A percentile compares a stretch with the other conserved stretches of the same genome.
Evolutionary conservation across 2,888 invertebrate species (phyloP).

Genomic region (Malacosoma neustria): DNA sequence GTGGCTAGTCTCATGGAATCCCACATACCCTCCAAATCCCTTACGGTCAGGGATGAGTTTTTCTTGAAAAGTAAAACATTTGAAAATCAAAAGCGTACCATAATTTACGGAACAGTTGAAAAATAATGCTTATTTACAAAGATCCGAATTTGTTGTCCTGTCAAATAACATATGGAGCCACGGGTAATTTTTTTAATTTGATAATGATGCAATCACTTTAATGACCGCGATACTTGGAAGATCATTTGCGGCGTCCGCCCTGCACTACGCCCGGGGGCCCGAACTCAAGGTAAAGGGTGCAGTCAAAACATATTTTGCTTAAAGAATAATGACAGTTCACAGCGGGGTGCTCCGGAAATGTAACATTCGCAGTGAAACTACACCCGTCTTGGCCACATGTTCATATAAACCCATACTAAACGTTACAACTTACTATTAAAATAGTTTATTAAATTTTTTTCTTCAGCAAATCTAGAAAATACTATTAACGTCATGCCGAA

Average conservation of each 20-base stretch:
- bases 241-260: constrained; percentile 41
- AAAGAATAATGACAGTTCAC: constrained; percentile 64
- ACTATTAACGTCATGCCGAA: constrained; percentile 10
- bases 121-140: too few relatives aligned
- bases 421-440: background rate
- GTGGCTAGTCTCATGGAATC: too few relatives aligned
- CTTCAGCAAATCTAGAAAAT: background rate
- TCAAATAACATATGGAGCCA: constrained; percentile 28
- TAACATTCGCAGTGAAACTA: constrained; percentile 56
- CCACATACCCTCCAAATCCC: too few relatives aligned
- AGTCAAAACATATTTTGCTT: constrained; percentile 70
- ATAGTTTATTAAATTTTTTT: background rate
- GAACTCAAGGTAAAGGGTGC: constrained; percentile 43
- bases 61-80: too few relatives aligned
- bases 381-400: constrained; percentile 52
- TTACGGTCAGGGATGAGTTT: too few relatives aligned
- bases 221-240: constrained; percentile 25
- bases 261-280: constrained; percentile 8
- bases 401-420: constrained; percentile 7
- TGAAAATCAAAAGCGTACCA: too few relatives aligned
- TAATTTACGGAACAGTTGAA: too few relatives aligned
- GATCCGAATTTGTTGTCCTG: background rate
- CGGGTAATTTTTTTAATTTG: constrained; percentile 42
- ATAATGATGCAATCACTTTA: constrained; percentile 48
- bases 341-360: constrained; percentile 44